Conservation (phyloP, 2,888 invertebrate genomes). For the Diaphora mendica region DNA sequence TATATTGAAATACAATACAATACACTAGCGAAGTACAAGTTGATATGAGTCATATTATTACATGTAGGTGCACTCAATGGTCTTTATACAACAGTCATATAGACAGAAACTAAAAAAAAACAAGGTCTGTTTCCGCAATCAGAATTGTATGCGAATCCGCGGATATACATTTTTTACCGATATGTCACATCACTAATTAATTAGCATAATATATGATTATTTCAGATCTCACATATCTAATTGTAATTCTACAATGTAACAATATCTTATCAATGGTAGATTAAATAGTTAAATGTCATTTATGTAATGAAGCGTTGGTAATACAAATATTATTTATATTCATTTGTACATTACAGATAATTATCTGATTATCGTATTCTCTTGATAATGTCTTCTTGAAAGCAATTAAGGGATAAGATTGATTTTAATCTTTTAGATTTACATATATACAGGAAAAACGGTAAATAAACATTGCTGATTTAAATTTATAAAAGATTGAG, state of each 20-base stretch:
- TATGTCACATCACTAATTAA: background rate
- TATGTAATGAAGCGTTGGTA: background rate
- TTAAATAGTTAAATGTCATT: background rate
- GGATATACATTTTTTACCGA: background rate
- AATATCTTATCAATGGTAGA: constrained; percentile 8
- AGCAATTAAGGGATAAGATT: background rate
- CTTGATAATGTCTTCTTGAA: background rate
- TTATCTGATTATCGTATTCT: background rate
- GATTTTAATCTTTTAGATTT: background rate
- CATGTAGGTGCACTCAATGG: too few relatives aligned
- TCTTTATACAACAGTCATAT: too few relatives aligned
- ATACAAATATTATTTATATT: background rate
- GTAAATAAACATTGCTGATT: too few relatives aligned
- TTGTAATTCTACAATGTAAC: background rate
- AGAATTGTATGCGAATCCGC: too few relatives aligned
- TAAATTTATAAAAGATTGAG: background rate
- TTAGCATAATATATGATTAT: background rate
- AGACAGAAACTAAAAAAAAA: too few relatives aligned
- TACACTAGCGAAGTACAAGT: too few relatives aligned
- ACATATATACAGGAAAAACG: too few relatives aligned
- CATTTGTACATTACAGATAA: background rate
- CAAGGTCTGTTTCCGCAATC: too few relatives aligned
- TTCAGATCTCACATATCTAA: background rate
- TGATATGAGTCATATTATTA: too few relatives aligned
- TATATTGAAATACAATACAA: too few relatives aligned